Evolutionary conservation across 2,113 vertebrate species (phyloP).

Genomic region (Engraulis encrasicolus): DNA sequence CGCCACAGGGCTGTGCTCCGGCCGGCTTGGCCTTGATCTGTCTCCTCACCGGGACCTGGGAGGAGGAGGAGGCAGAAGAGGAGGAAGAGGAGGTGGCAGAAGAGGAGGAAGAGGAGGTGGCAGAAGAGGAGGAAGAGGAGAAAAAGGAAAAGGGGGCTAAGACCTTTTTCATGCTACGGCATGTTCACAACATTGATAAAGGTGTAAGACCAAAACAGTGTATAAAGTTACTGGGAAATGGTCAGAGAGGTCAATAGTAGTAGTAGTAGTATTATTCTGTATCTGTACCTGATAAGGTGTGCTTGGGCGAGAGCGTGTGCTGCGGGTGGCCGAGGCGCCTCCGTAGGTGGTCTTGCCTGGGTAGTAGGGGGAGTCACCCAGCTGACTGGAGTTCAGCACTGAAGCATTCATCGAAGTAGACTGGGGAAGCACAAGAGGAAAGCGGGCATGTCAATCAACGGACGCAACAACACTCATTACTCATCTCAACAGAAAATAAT

Average conservation of each 20-base stretch:
- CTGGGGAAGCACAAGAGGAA: constrained; percentile 45
- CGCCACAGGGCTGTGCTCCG: constrained; percentile 84
- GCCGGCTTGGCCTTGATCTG: constrained; percentile 94
- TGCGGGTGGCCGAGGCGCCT: constrained; percentile 86
- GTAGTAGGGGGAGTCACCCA: constrained; percentile 96
- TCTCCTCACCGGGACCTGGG: constrained; percentile 88
- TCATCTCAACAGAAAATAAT: too few relatives aligned
- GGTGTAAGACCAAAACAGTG: too few relatives aligned
- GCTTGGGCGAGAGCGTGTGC: constrained; percentile 70
- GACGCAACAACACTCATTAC: not conserved
- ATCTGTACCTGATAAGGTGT: constrained; percentile 87
- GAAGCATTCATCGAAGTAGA: constrained; percentile 87
- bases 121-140: not conserved
- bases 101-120: not conserved
- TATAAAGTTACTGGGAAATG: too few relatives aligned
- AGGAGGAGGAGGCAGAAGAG: not conserved
- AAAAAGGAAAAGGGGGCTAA: not conserved
- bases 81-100: constrained; percentile 36
- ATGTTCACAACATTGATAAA: too few relatives aligned
- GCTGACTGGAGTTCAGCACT: constrained; percentile 86
- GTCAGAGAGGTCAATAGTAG: too few relatives aligned
- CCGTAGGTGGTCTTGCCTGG: constrained; percentile 95
- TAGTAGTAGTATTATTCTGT: too few relatives aligned
- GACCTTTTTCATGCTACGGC: too few relatives aligned
- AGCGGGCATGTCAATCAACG: not conserved